phyloP scores from a whole-genome alignment of 2,797 vertebrate genomes.

The Choloepus didactylus region DNA sequence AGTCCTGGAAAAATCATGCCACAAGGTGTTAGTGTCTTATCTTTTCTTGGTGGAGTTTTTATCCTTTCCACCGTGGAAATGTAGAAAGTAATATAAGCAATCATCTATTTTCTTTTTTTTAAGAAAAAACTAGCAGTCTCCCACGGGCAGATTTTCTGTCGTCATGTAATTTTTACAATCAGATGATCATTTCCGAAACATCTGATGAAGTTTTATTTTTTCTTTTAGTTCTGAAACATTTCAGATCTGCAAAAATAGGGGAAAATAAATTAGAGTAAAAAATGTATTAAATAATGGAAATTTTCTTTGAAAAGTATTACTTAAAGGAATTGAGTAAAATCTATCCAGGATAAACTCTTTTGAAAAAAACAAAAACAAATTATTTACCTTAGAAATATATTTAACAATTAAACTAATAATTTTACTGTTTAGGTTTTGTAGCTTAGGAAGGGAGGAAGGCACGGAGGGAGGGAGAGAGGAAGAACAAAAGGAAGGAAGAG shows the following conservation, averaged over 20 bases:
- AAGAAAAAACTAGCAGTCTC: conserved; percentile 18
- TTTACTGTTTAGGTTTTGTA: conserved; percentile 3
- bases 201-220: conserved; percentile 57
- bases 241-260: conserved; percentile 23
- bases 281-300: not conserved
- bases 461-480: not conserved
- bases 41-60: conserved; percentile 46
- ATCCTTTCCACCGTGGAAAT: conserved; percentile 28
- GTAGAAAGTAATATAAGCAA: conserved; percentile 19
- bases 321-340: conserved; percentile 54
- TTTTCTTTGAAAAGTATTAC: conserved; percentile 40
- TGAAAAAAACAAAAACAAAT: conserved; percentile 1
- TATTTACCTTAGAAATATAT: conserved; percentile 17
- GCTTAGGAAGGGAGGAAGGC: not conserved
- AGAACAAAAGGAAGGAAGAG: too few species aligned
- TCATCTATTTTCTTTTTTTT: not conserved
- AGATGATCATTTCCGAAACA: conserved; percentile 58
- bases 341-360: not conserved
- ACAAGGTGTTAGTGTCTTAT: conserved; percentile 10
- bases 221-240: conserved; percentile 58
- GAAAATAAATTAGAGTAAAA: conserved; percentile 39
- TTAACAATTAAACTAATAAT: conserved; percentile 51
- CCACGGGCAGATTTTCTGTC: conserved; percentile 28
- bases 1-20: conserved; percentile 53
- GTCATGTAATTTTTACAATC: conserved; percentile 33